phyloP scores from a whole-genome alignment of 2,797 vertebrate genomes.

The Cephalopachus bancanus region DNA sequence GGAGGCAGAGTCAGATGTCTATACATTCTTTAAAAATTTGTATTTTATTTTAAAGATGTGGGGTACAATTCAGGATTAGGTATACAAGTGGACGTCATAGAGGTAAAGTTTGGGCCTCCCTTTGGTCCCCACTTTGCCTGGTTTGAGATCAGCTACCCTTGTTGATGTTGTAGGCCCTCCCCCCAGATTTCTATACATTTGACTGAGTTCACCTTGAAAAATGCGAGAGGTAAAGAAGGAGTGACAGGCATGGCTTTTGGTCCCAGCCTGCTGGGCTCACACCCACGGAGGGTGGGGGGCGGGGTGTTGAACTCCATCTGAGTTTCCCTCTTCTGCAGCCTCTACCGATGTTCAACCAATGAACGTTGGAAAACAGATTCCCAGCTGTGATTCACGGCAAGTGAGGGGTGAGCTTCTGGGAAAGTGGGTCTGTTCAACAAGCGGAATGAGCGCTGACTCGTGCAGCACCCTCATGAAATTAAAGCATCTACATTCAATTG shows the following conservation, averaged over 20 bases:
- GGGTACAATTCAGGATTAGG: too few relatives aligned
- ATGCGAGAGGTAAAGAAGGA: background rate
- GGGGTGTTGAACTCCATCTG: background rate
- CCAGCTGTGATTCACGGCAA: background rate
- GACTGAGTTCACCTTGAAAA: conserved; percentile 52
- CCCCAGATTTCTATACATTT: background rate
- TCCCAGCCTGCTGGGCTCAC: background rate
- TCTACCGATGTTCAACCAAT: background rate
- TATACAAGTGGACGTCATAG: too few relatives aligned
- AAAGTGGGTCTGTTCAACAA: conserved; percentile 7
- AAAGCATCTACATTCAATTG: background rate
- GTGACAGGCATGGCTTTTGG: background rate
- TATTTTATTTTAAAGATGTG: too few relatives aligned
- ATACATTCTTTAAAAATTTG: too few relatives aligned
- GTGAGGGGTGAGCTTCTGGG: background rate
- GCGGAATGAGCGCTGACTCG: background rate
- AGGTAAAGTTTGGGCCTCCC: too few relatives aligned
- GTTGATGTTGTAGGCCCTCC: too few relatives aligned
- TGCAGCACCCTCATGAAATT: background rate
- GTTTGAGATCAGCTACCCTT: too few relatives aligned
- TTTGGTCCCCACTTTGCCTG: too few relatives aligned
- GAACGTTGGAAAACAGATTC: background rate
- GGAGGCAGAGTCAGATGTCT: too few relatives aligned
- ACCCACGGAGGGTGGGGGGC: background rate
- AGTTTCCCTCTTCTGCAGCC: background rate